Conservation (phyloP, 2,888 invertebrate species). For the Drosophila hamatofila region DNA sequence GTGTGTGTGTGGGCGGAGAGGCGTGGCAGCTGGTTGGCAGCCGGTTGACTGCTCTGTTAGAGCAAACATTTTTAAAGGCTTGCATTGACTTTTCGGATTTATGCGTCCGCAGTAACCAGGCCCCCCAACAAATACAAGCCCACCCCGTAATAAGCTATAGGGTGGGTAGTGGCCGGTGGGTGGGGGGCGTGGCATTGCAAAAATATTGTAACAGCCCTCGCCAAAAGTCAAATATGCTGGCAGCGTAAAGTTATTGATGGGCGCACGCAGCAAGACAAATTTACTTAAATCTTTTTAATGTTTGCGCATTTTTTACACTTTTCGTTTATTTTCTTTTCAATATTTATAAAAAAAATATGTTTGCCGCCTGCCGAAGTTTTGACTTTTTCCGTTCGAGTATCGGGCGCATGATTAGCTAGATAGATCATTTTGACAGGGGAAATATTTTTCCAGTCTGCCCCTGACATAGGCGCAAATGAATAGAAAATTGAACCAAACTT, state of each 20-base stretch:
- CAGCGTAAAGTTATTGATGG: constrained; percentile 74
- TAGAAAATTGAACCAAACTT: constrained; percentile 12
- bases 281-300: constrained; percentile 81
- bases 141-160: constrained; percentile 40
- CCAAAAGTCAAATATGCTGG: constrained; percentile 75
- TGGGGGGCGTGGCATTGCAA: constrained; percentile 13
- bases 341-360: constrained; percentile 67
- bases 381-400: constrained; percentile 9
- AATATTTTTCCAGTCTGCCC: constrained; percentile 35
- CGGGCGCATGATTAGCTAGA: constrained; percentile 61
- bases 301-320: constrained; percentile 73
- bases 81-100: constrained; percentile 66
- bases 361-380: constrained; percentile 30
- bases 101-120: constrained; percentile 38
- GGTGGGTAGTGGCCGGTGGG: constrained; percentile 1
- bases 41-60: constrained; percentile 37
- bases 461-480: constrained; percentile 35
- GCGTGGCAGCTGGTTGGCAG: constrained; percentile 31
- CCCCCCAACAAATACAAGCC: constrained; percentile 22
- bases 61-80: constrained; percentile 54
- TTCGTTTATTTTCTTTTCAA: constrained; percentile 47
- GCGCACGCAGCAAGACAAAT: constrained; percentile 78
- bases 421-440: constrained; percentile 70
- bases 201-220: constrained; percentile 29
- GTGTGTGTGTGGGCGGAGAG: constrained; percentile 8